These are phyloP conservation scores for Cenopis cana DNA, from an alignment of 2,888 invertebrate genomes.

Conservation along the genomic window DNA sequence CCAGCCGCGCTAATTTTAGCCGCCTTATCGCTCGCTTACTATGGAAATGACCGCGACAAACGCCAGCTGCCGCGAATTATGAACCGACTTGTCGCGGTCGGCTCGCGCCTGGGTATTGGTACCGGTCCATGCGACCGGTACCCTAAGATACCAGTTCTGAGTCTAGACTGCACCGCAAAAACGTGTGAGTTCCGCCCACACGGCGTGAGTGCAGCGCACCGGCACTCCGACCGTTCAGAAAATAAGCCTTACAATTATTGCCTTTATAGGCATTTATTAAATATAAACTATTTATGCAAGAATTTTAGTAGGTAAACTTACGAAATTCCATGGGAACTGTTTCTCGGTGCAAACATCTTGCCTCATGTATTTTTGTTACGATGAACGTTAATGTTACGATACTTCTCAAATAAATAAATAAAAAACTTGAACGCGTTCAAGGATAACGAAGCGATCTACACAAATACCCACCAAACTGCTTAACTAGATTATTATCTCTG, in stretches of 20 bases:
- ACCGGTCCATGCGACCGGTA: conserved; percentile 41
- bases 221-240: conserved; percentile 25
- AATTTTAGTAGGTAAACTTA: background rate
- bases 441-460: conserved; percentile 35
- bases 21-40: conserved; percentile 81
- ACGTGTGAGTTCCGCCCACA: conserved; percentile 76
- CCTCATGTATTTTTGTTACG: background rate
- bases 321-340: conserved; percentile 5
- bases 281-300: conserved; percentile 6
- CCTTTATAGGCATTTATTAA: conserved; percentile 1
- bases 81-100: conserved; percentile 64
- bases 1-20: conserved; percentile 79
- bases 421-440: conserved; percentile 39
- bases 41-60: conserved; percentile 83
- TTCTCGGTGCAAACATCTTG: background rate
- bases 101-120: conserved; percentile 51
- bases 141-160: conserved; percentile 59
- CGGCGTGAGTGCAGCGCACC: conserved; percentile 41
- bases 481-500: conserved; percentile 51
- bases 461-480: conserved; percentile 47
- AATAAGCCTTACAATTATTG: conserved; percentile 23
- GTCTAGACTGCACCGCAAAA: conserved; percentile 63
- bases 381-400: conserved; percentile 7
- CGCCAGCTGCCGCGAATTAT: conserved; percentile 80
- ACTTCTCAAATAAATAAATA: conserved; percentile 16